Conservation (phyloP, 2,797 vertebrate species). For the Melanotaenia parkinsoni region DNA sequence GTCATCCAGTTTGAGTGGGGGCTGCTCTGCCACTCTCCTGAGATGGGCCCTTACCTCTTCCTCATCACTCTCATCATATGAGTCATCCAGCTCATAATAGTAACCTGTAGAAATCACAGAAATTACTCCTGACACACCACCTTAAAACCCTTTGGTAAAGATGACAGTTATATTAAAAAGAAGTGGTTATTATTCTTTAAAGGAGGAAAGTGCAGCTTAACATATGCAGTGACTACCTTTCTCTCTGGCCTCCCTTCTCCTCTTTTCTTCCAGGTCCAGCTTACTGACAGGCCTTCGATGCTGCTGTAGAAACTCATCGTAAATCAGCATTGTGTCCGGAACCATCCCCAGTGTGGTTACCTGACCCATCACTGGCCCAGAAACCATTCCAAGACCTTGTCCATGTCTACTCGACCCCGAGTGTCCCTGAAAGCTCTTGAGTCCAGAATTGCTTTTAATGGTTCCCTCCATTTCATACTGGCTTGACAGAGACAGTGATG, state of each 20-base stretch:
- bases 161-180: conserved; percentile 5
- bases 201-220: neutral
- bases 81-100: conserved; percentile 98
- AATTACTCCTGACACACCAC: conserved; percentile 24
- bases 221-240: conserved; percentile 84
- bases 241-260: conserved; percentile 91
- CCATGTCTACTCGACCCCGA: conserved; percentile 68
- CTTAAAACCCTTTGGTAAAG: conserved; percentile 9
- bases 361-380: conserved; percentile 57
- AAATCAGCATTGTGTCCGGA: conserved; percentile 88
- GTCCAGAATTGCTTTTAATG: conserved; percentile 83
- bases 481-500: conserved; percentile 80
- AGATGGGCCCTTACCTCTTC: conserved; percentile 97
- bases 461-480: conserved; percentile 84
- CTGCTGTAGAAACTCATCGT: conserved; percentile 93
- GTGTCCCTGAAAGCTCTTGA: conserved; percentile 77
- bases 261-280: conserved; percentile 93
- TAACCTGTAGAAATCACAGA: conserved; percentile 84
- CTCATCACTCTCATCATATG: conserved; percentile 96
- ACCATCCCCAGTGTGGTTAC: conserved; percentile 61
- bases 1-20: conserved; percentile 94
- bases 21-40: conserved; percentile 93
- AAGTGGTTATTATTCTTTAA: neutral
- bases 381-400: conserved; percentile 46
- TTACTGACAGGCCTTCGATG: conserved; percentile 94